These are phyloP conservation scores for Ptyas mucosa DNA, from an alignment of 2,113 vertebrate species.

Conservation along the genomic window DNA sequence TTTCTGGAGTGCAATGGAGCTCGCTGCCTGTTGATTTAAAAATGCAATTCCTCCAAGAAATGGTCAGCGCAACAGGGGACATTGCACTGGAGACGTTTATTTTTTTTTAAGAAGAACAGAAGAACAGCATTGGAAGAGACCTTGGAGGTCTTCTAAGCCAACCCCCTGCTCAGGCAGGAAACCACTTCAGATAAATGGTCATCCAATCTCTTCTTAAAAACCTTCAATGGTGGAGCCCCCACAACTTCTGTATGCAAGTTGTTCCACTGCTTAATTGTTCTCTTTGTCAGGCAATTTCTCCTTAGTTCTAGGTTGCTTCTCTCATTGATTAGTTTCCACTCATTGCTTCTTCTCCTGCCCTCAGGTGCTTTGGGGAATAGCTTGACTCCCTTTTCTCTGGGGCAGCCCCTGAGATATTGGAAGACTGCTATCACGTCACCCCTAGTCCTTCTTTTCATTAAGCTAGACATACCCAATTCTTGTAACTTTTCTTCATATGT, in stretches of 20 bases:
- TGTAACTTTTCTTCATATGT: too few species aligned
- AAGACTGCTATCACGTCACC: too few species aligned
- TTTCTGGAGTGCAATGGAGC: slow-evolving; percentile 28
- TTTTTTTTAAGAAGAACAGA: not conserved
- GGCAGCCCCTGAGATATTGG: too few species aligned
- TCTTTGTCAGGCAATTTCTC: not conserved
- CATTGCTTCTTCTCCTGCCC: too few species aligned
- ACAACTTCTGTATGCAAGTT: not conserved
- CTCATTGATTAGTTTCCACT: not conserved
- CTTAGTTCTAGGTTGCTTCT: not conserved
- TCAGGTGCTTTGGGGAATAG: too few species aligned
- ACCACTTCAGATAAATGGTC: too few species aligned
- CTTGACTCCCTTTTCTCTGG: too few species aligned
- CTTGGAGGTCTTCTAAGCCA: too few species aligned
- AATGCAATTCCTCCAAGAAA: slow-evolving; percentile 21
- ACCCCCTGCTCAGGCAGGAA: too few species aligned
- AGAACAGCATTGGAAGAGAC: not conserved
- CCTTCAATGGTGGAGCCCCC: not conserved
- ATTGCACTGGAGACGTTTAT: not conserved
- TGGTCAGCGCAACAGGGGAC: slow-evolving; percentile 29
- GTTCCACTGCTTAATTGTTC: not conserved
- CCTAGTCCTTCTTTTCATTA: too few species aligned
- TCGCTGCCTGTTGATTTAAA: slow-evolving; percentile 34
- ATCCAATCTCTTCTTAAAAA: too few species aligned
- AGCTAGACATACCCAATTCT: too few species aligned